Conservation (phyloP, 2,797 vertebrate species). For the Smutsia gigantea region DNA sequence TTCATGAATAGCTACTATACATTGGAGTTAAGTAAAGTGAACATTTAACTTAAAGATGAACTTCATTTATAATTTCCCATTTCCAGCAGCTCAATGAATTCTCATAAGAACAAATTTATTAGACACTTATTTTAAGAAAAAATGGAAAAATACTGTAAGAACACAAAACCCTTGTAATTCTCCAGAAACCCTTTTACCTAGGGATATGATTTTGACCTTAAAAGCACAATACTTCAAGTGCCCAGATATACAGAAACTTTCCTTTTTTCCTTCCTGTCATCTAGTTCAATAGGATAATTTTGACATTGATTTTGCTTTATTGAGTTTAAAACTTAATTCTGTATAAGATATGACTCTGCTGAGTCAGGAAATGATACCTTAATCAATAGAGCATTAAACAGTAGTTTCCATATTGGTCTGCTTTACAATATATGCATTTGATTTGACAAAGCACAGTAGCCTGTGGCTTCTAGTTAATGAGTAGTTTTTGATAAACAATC, state of each 20-base stretch:
- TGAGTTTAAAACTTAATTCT: slow-evolving; percentile 17
- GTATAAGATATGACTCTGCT: neutral
- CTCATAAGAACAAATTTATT: slow-evolving; percentile 21
- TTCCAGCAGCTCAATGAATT: neutral
- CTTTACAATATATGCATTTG: neutral
- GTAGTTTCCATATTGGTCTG: neutral
- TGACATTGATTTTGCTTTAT: slow-evolving; percentile 18
- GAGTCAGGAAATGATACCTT: neutral
- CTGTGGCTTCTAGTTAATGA: neutral
- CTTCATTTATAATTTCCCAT: slow-evolving; percentile 28
- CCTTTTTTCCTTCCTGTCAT: neutral
- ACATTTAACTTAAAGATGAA: slow-evolving; percentile 27
- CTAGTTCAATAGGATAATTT: neutral
- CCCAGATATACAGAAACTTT: neutral
- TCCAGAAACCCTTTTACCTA: neutral
- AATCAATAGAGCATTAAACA: neutral
- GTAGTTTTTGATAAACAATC: slow-evolving; percentile 27
- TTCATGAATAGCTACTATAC: neutral
- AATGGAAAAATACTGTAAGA: slow-evolving; percentile 11
- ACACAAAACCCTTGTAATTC: slow-evolving; percentile 10
- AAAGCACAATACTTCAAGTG: neutral
- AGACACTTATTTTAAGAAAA: neutral
- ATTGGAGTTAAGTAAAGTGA: neutral
- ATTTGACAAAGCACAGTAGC: neutral
- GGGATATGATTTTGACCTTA: neutral